Evolutionary conservation across 1,140 invertebrate genomes (phyloP), one percentile per base, ranked within the genome.

Genomic region (Lasaia peninsularis): DNA sequence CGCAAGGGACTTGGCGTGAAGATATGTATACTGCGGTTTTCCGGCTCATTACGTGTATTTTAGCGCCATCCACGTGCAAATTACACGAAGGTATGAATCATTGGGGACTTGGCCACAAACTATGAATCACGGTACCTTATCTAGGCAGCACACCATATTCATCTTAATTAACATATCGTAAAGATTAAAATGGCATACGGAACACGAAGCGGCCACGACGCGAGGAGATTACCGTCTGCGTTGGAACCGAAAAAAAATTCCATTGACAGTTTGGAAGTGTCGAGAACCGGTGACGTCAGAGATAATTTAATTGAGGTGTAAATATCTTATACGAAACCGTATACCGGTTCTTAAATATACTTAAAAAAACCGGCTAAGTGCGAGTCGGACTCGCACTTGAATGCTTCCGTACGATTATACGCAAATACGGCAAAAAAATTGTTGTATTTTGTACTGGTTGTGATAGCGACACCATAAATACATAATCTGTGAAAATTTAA

Each of bases 71-170:
- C 37, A 20, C 18, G 37, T 18, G 37, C 16, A 16, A 11, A 44
- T 18, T 20, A 18, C 44, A 61, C 28, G 44, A 52, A 35, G 9
- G 32, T 18, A 56, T 61, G 59, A 61, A 61, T 61, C 59, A 61
- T 24, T 35, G 14, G 37, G 28, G 14, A 49, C 53, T 18, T 48
- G 35, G 6, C 20, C n/a, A n/a, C n/a, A n/a, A n/a, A n/a, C n/a
- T 24, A 31, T 59, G 57, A 59, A 53, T 59, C 57, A 59, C 57
- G 9, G 50, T 28, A 20, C 21, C 24, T 1, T 12, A 48, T 35
- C 44, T 28, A 24, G 33, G 5, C 9, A 37, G 8, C 57, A 59
- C 16, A 37, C 57, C 50, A 59, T 59, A 31, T 9, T 21, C 35
- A 21, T 20, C 51, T 16, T 44, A 50, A 59, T 59, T 52, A 21